These are phyloP conservation scores for Hafferia zeledoni DNA, from an alignment of 2,797 vertebrate species.

Conservation along the genomic window DNA sequence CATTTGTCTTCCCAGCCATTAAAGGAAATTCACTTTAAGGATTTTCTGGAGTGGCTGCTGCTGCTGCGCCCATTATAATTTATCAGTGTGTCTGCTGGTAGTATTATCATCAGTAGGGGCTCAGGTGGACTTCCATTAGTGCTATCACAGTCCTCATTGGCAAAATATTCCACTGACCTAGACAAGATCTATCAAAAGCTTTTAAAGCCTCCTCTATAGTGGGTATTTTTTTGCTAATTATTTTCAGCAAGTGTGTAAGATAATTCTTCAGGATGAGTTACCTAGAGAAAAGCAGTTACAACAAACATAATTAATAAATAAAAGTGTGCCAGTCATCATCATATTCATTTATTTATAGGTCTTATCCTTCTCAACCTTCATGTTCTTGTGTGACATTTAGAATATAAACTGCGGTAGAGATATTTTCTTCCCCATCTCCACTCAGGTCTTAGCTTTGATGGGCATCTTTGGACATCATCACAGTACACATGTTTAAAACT, in stretches of 20 bases:
- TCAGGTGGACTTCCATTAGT: slow-evolving; percentile 44
- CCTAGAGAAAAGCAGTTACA: background rate
- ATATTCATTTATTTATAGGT: slow-evolving; percentile 21
- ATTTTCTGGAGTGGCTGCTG: slow-evolving; percentile 38
- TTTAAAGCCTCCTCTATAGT: background rate
- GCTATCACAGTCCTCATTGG: background rate
- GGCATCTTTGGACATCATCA: background rate
- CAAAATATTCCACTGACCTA: slow-evolving; percentile 46
- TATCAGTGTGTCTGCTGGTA: slow-evolving; percentile 37
- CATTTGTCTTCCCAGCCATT: slow-evolving; percentile 61
- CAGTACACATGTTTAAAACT: background rate
- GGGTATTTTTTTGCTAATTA: slow-evolving; percentile 18
- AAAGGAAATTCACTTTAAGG: slow-evolving; percentile 54
- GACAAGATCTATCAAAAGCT: background rate
- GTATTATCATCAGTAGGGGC: slow-evolving; percentile 23
- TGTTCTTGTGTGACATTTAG: background rate
- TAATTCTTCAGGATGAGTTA: background rate
- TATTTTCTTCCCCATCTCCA: background rate
- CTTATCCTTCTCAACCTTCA: background rate
- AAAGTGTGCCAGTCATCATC: slow-evolving; percentile 31
- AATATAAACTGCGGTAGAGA: background rate
- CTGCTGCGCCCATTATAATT: slow-evolving; percentile 33
- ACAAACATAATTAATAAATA: slow-evolving; percentile 30
- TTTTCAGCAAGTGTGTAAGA: slow-evolving; percentile 5
- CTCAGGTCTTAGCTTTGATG: background rate